Evolutionary conservation across 2,113 vertebrate genomes (phyloP), one percentile per base, ranked within the genome.

Genomic region (Indicator maculatus): DNA sequence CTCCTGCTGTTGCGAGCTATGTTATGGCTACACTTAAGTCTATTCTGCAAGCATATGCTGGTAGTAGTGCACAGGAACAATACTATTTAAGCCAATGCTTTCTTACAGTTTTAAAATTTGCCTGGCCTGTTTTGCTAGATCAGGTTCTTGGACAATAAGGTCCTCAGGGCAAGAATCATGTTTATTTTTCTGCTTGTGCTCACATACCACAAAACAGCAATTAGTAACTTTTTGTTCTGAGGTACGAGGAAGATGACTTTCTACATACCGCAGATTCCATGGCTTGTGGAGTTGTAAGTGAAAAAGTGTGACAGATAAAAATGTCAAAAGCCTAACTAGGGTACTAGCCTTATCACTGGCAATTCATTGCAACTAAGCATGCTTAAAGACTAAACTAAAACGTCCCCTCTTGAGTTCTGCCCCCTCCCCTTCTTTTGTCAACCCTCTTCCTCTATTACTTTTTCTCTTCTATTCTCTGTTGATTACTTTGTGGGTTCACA

Each of bases 131-230:
- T 95, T 89, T 81, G 85, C 90, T 66, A 83, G 69, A 65, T 95
- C 70, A 59, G 65, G 44, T 44, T 78, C n/a, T 69, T 79, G 85
- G 76, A 90, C 90, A 78, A 12, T 41, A 65, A 92, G 11, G 66
- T 92, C 83, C 63, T 70, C 50, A 36, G 55, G 91, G 83, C 76
- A 95, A 81, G 78, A 91, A 65, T 59, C 36, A 4, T 31, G 70
- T 89, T 95, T 94, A 52, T 78, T 75, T 90, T 93, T 76, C 88
- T 95, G n/a, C 73, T 84, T 71, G n/a, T 60, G 79, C 69, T 93
- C 18, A 45, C 70, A 61, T 26, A 78, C 73, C 70, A 78, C 83
- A 69, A 90, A 94, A 83, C 0, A 71, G 78, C 30, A 61, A 45
- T 84, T 73, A 53, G 63, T 75, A 78, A 67, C 65, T 55, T 93